Base-by-base conservation (phyloP, 2,797 vertebrate species). In the Dryobates pubescens region DNA sequence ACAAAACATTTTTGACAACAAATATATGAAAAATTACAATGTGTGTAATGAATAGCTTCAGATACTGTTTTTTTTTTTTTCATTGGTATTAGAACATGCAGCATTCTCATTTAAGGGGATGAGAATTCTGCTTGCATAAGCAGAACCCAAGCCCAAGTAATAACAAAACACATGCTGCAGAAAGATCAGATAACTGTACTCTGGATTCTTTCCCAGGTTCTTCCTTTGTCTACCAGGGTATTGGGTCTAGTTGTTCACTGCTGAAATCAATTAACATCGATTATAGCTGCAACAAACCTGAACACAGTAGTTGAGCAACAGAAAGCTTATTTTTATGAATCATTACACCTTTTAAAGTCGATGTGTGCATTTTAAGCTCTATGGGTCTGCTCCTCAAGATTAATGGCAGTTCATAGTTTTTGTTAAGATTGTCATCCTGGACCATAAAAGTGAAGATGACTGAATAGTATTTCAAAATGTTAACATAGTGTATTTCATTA, bases 141-240 rank as follows among this genome's bases (percentile, higher is more conserved):
- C 70, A 92, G 77, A 91, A 68, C 49, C 7, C 19, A 76, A 29
- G 61, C 57, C n/a, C n/a, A 45, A 84, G 62, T 70, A 91, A 77
- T 82, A 92, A 80, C 41, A 77, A 74, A 90, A 90, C 76, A 58
- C 36, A n/a, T 90, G 49, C 47, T 86, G 77, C 69, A 76, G 82
- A 85, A 93, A 80, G 74, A 88, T 93, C 77, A 91, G 85, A 71
- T 91, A 95, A 74, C 49, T 57, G 20, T 74, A 19, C 16, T 67
- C 64, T 92, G 89, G 82, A 91, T 95, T 93, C 29, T 64, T 92
- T 91, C 80, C 93, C 29, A 79, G 20, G 77, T 96, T 96, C 56
- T 81, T 96, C 87, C 49, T 93, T 93, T 94, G 82, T 94, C 95
- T 97, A 82, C 79, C 77, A 61, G 15, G 76, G 45, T 92, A 79